phyloP scores from a whole-genome alignment of 1,140 invertebrate genomes.

The Phymastichus coffea region DNA sequence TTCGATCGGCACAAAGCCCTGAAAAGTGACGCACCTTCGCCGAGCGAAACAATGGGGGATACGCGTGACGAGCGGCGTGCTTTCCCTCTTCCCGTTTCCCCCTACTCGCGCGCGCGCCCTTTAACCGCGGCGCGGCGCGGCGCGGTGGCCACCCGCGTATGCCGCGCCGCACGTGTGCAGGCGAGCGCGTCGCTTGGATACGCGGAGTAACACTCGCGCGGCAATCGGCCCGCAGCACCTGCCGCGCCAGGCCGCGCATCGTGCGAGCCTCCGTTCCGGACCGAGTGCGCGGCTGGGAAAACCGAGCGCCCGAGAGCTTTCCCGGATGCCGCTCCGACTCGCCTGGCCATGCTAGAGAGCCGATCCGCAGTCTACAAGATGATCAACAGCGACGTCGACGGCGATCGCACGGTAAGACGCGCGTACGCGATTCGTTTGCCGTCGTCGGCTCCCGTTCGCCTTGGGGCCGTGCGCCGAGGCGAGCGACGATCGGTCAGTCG shows the following conservation, averaged over 20 bases:
- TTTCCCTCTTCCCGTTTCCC: not conserved
- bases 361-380: slow-evolving; percentile 58
- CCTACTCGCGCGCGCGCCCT: not conserved
- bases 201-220: not conserved
- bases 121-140: no score
- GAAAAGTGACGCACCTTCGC: no score
- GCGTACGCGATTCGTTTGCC: not conserved
- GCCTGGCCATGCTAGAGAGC: slow-evolving; percentile 46
- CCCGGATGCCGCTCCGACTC: no score
- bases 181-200: not conserved
- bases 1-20: no score
- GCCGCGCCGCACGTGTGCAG: no score
- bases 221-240: slow-evolving; percentile 17
- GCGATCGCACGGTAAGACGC: slow-evolving; percentile 18
- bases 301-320: not conserved
- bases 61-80: no score
- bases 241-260: slow-evolving; percentile 17
- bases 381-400: slow-evolving; percentile 38
- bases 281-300: not conserved
- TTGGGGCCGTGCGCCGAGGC: no score
- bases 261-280: no score
- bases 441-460: not conserved
- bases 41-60: no score
- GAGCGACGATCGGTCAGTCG: no score
- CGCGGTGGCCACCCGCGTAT: no score